Conservation (phyloP, 1,140 invertebrate species). For the Caenorhabditis remanei region DNA sequence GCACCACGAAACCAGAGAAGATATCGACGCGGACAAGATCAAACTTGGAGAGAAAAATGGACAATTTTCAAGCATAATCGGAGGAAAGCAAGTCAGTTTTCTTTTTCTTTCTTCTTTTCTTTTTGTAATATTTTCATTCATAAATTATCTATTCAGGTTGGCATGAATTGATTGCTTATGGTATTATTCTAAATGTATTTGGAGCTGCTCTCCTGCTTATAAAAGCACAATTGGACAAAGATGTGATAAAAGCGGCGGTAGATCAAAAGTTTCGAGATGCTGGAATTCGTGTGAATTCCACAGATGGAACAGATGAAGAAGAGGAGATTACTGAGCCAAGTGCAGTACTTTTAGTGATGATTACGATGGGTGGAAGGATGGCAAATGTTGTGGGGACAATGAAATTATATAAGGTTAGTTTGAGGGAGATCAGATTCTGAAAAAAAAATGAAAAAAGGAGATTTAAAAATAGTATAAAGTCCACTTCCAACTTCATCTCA, state of each 20-base stretch:
- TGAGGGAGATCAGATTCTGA: background rate
- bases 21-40: conserved; percentile 30
- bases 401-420: conserved; percentile 61
- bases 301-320: conserved; percentile 36
- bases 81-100: conserved; percentile 55
- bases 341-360: conserved; percentile 55
- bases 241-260: conserved; percentile 57
- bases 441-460: too few relatives aligned
- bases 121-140: background rate
- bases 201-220: conserved; percentile 57
- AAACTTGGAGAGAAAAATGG: conserved; percentile 59
- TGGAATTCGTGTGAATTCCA: conserved; percentile 39
- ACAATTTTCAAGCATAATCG: conserved; percentile 58
- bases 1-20: conserved; percentile 24
- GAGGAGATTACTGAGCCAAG: conserved; percentile 51
- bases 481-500: background rate
- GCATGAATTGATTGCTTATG: conserved; percentile 55
- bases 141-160: conserved; percentile 14
- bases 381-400: conserved; percentile 61
- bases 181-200: conserved; percentile 53
- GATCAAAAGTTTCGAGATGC: conserved; percentile 61
- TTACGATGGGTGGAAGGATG: conserved; percentile 61
- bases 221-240: conserved; percentile 61
- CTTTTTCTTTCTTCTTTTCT: background rate
- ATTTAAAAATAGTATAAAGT: too few relatives aligned